phyloP scores from a whole-genome alignment of 1,140 invertebrate species.

The Drosophila bipectinata region DNA sequence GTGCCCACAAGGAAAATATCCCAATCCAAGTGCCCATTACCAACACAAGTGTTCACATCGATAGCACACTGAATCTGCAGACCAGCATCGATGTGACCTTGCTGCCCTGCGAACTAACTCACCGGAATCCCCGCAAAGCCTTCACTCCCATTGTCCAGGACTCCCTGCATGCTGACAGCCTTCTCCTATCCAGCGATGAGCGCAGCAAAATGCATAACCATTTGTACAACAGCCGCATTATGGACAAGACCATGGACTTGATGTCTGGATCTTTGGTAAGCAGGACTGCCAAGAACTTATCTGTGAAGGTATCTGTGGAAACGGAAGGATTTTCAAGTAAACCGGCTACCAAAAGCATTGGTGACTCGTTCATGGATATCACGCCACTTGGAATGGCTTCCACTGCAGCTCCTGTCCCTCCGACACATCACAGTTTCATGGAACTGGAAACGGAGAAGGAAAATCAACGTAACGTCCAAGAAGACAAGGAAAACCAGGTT shows the following conservation, averaged over 20 bases:
- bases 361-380: constrained; percentile 44
- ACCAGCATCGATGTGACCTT: constrained; percentile 60
- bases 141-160: neutral
- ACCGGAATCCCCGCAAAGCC: neutral
- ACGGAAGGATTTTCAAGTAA: neutral
- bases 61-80: constrained; percentile 49
- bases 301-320: neutral
- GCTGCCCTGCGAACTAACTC: constrained; percentile 41
- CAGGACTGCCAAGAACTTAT: neutral
- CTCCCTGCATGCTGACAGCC: constrained; percentile 11
- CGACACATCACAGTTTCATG: neutral
- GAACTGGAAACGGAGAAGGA: constrained; percentile 5
- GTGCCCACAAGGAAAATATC: constrained; percentile 52
- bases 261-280: constrained; percentile 28
- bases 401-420: neutral
- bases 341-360: neutral
- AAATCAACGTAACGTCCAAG: neutral
- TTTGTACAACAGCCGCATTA: constrained; percentile 1
- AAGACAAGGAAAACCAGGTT: constrained; percentile 9
- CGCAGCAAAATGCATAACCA: constrained; percentile 29
- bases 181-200: constrained; percentile 27
- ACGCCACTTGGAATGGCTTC: constrained; percentile 15
- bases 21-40: neutral
- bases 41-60: constrained; percentile 22
- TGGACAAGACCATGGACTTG: constrained; percentile 61